Conservation (phyloP, 2,888 invertebrate genomes). For the Sympetrum striolatum region DNA sequence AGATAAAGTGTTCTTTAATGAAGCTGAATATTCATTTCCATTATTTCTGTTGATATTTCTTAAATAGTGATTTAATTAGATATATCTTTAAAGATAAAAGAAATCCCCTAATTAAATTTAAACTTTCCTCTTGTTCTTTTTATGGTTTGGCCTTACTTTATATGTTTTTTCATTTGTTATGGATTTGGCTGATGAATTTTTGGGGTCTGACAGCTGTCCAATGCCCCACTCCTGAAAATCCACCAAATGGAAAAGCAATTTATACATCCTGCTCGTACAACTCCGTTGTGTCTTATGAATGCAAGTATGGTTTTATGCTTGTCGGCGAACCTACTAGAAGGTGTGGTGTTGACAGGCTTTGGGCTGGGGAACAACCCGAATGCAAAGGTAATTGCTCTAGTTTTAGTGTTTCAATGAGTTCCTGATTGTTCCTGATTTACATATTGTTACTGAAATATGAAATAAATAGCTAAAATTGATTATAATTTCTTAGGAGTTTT, state of each 20-base stretch:
- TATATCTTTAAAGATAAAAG: not conserved
- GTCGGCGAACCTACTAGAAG: constrained; percentile 88
- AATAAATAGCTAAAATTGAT: too few relatives aligned
- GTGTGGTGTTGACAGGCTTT: constrained; percentile 93
- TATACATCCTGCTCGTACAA: constrained; percentile 94
- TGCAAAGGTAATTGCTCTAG: constrained; percentile 79
- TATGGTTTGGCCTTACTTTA: constrained; percentile 6
- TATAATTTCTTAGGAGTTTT: too few relatives aligned
- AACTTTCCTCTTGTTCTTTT: not conserved
- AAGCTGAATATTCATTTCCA: too few relatives aligned
- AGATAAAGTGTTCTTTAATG: too few relatives aligned
- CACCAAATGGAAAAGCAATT: constrained; percentile 89
- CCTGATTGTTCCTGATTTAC: not conserved
- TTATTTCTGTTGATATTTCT: too few relatives aligned
- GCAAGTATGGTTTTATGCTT: constrained; percentile 91
- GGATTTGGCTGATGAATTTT: constrained; percentile 35
- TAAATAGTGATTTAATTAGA: too few relatives aligned
- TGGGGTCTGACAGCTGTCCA: constrained; percentile 84
- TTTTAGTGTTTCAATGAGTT: not conserved
- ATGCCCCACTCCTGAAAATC: constrained; percentile 91
- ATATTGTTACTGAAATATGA: too few relatives aligned
- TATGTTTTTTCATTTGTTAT: constrained; percentile 42
- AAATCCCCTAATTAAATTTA: not conserved
- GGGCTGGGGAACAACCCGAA: constrained; percentile 89
- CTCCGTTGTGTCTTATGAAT: constrained; percentile 93